Evolutionary conservation across 2,797 vertebrate genomes (phyloP).

Genomic region (Notolepis coatsorum): DNA sequence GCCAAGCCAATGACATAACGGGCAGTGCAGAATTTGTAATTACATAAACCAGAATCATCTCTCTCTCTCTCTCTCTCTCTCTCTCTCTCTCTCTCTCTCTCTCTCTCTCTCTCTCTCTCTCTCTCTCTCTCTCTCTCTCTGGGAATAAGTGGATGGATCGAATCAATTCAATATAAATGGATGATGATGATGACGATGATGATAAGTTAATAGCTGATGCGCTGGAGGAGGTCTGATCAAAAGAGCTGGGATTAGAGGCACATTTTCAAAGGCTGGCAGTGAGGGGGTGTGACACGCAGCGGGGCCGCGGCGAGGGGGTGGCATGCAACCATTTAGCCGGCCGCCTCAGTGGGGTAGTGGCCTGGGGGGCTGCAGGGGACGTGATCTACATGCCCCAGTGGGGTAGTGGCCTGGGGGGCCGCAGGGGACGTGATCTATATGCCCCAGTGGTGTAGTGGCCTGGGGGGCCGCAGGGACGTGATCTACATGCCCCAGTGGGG

Average conservation of each 20-base stretch:
- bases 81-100: no score
- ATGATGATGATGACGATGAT: background rate
- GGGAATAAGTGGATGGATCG: conserved; percentile 32
- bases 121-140: no score
- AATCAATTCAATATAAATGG: conserved; percentile 43
- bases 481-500: conserved; percentile 58
- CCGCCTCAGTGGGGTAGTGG: conserved; percentile 51
- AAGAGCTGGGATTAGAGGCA: conserved; percentile 36
- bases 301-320: conserved; percentile 7
- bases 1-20: conserved; percentile 57
- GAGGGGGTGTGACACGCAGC: background rate
- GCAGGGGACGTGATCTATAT: conserved; percentile 56
- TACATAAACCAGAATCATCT: conserved; percentile 61
- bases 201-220: background rate
- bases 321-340: conserved; percentile 30
- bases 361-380: conserved; percentile 44
- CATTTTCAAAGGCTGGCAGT: conserved; percentile 27
- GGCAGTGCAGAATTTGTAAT: conserved; percentile 57
- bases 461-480: conserved; percentile 47
- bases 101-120: no score
- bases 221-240: background rate
- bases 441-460: conserved; percentile 55
- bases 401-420: conserved; percentile 52
- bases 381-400: conserved; percentile 61
- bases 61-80: no score